A percentile compares a stretch with the other conserved stretches of the same genome.
These are phyloP conservation scores for Tachyglossus aculeatus DNA, from an alignment of 2,797 vertebrate species.

Conservation along the genomic window DNA sequence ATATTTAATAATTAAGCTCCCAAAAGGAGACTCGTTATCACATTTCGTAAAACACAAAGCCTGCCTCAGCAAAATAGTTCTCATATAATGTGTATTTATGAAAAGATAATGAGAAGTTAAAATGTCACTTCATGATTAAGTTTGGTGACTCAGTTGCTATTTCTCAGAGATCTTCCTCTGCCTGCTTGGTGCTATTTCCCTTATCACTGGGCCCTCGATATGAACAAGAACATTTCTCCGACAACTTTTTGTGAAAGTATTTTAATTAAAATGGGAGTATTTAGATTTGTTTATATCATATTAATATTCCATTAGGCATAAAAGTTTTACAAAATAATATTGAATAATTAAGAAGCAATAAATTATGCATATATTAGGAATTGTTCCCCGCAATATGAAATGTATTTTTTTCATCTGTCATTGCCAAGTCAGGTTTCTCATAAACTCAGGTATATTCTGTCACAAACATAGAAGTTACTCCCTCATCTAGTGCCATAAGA, in stretches of 20 bases:
- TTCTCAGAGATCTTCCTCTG: conserved; percentile 11
- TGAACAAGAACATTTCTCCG: conserved; percentile 41
- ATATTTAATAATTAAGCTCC: conserved; percentile 17
- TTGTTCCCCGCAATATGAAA: conserved; percentile 43
- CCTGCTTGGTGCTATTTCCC: conserved; percentile 36
- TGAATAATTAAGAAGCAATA: conserved; percentile 73
- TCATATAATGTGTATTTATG: background rate
- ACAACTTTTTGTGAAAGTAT: conserved; percentile 52
- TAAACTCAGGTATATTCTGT: conserved; percentile 19
- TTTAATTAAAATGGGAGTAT: conserved; percentile 71
- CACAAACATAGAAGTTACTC: background rate
- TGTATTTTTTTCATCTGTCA: conserved; percentile 39
- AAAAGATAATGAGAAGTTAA: conserved; percentile 8
- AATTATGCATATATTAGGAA: conserved; percentile 73
- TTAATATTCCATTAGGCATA: conserved; percentile 67
- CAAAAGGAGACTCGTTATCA: background rate
- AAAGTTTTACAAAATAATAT: conserved; percentile 71
- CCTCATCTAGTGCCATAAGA: background rate
- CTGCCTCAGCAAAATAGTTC: conserved; percentile 24
- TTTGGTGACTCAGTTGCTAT: conserved; percentile 15
- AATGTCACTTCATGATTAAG: conserved; percentile 15
- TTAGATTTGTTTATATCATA: conserved; percentile 65
- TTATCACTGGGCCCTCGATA: conserved; percentile 25
- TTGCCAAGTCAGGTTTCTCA: conserved; percentile 40
- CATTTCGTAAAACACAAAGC: conserved; percentile 27